Conservation (phyloP, 2,113 vertebrate genomes). For the Micronycteris hirsuta region DNA sequence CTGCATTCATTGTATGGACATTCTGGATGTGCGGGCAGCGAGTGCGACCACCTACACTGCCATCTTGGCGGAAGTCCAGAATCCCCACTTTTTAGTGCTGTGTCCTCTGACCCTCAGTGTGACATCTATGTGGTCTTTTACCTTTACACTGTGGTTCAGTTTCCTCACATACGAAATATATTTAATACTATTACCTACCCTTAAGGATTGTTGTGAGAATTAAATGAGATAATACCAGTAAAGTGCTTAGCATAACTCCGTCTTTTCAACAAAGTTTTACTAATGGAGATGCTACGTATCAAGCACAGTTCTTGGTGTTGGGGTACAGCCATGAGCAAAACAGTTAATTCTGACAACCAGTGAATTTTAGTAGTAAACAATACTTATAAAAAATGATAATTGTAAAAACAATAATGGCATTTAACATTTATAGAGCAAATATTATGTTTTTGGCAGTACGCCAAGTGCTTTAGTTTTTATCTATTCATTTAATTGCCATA, state of each 20-base stretch:
- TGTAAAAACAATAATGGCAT: neutral
- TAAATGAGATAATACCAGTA: neutral
- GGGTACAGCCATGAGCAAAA: neutral
- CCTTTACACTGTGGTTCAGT: neutral
- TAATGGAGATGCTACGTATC: neutral
- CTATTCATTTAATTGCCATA: neutral
- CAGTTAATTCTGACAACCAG: neutral
- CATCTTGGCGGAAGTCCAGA: too few relatives aligned
- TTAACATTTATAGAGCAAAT: neutral
- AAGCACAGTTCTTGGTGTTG: neutral
- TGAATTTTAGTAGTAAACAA: neutral
- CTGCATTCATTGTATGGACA: too few relatives aligned
- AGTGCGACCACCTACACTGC: too few relatives aligned
- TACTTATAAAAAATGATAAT: neutral
- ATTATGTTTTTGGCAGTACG: neutral
- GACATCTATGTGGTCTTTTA: neutral
- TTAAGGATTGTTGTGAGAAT: neutral
- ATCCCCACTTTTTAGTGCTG: neutral
- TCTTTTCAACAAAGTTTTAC: neutral
- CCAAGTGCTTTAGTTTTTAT: neutral
- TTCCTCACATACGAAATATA: conserved; percentile 11
- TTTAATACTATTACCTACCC: neutral
- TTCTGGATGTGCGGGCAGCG: too few relatives aligned
- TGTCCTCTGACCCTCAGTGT: neutral
- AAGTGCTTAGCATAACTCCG: neutral